A percentile compares a stretch with the other conserved stretches of the same genome.
phyloP scores from a whole-genome alignment of 2,888 invertebrate genomes.

The Plebejus argus region DNA sequence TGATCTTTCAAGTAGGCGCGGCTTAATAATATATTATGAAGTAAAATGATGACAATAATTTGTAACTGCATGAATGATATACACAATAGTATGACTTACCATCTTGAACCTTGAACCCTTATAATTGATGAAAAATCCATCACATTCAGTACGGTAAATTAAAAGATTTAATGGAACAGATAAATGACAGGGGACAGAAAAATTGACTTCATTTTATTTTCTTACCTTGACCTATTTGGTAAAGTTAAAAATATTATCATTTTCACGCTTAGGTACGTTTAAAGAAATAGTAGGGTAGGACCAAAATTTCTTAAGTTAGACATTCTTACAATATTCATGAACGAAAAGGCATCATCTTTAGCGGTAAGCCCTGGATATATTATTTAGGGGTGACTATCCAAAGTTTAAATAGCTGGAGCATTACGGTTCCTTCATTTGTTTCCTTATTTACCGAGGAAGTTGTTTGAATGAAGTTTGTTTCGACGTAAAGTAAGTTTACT shows the following conservation, averaged over 20 bases:
- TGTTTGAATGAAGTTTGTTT: background rate
- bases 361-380: background rate
- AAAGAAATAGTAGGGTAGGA: background rate
- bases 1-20: background rate
- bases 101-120: no score
- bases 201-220: no score
- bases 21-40: background rate
- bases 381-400: background rate
- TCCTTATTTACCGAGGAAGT: background rate
- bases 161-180: no score
- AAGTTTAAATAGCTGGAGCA: background rate
- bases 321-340: background rate
- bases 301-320: background rate
- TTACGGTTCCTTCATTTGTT: background rate
- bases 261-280: no score
- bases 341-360: background rate
- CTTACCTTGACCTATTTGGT: no score
- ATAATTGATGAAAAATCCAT: no score
- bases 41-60: background rate
- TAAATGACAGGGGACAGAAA: no score
- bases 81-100: no score
- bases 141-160: no score
- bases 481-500: conserved; percentile 2
- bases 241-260: no score
- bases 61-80: background rate